Base-by-base conservation (phyloP, 2,113 vertebrate genomes). In the Lagopus leucura region DNA sequence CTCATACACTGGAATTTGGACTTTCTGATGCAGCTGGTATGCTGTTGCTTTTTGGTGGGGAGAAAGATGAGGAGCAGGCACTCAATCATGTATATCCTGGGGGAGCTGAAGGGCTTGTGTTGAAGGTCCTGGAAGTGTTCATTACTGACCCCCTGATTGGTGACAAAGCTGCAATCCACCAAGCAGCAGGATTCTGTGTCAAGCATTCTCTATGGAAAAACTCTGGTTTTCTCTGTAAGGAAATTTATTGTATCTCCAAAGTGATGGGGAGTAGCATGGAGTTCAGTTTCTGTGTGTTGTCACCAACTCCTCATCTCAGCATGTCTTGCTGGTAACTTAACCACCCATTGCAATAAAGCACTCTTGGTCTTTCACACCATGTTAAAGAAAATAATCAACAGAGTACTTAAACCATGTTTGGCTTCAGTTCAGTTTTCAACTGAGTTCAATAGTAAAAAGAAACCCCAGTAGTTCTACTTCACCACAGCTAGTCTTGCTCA, bases 381-480 rank as follows among this genome's bases (percentile, higher is more conserved):
- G 82, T 83, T 90, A 94, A 95, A 94, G 82, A 92, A 92, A 95
- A 95, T 88, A 91, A 91, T 74, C 82, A 88, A 60, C 34, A 90
- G 47, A 83, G 45, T 78, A 52, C 36, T 91, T 86, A 86, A 78
- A 88, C n/a, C 52, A 83, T 66, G 47, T 86, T 92, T 94, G 90
- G 48, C 24, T 54, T 90, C 40, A 73, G 63, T 91, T 58, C 50
- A 75, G 40, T 58, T 96, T 95, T 93, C 70, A 84, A 24, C 1
- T 82, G 65, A 88, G 60, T 78, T 83, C 72, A 74, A 57, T 57
- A 92, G 69, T 27, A 92, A 92, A 86, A 86, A 52, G 71, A 95
- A 94, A 84, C 66, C 27, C 57, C 88, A 79, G 84, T 66, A 90
- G 34, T 63, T 86, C 22, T 69, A 21, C 47, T 88, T 90, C 82